Evolutionary conservation across 1,140 invertebrate species (phyloP).

Genomic region (Drosophila setifemur): DNA sequence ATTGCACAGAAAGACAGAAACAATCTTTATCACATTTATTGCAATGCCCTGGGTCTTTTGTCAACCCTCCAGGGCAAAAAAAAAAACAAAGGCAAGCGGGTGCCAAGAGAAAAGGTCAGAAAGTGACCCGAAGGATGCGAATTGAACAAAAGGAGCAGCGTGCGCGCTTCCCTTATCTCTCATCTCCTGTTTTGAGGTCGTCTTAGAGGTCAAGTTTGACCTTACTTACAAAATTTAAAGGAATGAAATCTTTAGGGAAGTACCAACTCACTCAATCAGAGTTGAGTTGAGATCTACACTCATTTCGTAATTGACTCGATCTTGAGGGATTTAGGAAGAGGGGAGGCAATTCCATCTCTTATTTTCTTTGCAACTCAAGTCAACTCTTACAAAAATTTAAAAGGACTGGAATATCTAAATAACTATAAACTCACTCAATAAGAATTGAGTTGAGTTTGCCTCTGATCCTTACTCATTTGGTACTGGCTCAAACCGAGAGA

Average conservation of each 20-base stretch:
- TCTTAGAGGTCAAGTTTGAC: conserved; percentile 70
- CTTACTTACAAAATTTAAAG: conserved; percentile 30
- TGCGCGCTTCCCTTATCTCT: conserved; percentile 31
- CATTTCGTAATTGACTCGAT: neutral
- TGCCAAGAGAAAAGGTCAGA: conserved; percentile 72
- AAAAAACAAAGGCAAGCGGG: conserved; percentile 53
- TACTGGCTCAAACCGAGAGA: conserved; percentile 1
- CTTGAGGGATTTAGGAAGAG: too few species aligned
- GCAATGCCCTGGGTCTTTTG: conserved; percentile 63
- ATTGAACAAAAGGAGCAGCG: conserved; percentile 63
- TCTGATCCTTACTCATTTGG: neutral
- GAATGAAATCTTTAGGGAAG: neutral
- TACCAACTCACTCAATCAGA: neutral
- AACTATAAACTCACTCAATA: too few species aligned
- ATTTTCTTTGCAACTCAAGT: too few species aligned
- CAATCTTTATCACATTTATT: conserved; percentile 80
- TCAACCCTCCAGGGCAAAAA: conserved; percentile 33
- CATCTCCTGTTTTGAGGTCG: conserved; percentile 57
- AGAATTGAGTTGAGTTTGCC: too few species aligned
- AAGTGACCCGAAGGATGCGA: conserved; percentile 34
- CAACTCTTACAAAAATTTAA: too few species aligned
- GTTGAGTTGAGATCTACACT: conserved; percentile 6
- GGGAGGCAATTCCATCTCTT: too few species aligned
- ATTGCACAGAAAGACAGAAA: conserved; percentile 59
- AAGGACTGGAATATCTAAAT: too few species aligned